Evolutionary conservation across 2,888 invertebrate species (phyloP).

Genomic region (Trichopoda pennipes): DNA sequence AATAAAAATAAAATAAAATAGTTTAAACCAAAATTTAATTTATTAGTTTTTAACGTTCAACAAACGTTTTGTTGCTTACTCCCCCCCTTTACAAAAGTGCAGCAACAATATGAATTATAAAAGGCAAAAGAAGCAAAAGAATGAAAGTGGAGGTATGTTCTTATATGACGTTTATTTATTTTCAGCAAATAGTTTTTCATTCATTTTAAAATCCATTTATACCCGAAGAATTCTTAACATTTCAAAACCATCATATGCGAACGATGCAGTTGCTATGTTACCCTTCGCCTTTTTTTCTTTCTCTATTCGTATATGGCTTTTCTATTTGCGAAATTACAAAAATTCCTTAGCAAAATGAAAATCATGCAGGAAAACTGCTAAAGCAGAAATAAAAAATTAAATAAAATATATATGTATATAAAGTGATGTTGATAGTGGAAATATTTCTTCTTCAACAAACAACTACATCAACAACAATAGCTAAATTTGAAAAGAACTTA

Average conservation of each 20-base stretch:
- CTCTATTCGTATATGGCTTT: constrained; percentile 16
- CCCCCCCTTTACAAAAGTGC: constrained; percentile 11
- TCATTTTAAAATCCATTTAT: constrained; percentile 52
- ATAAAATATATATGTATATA: no score
- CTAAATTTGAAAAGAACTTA: constrained; percentile 37
- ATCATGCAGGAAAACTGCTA: constrained; percentile 40
- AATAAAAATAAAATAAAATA: constrained; percentile 25
- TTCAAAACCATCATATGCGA: constrained; percentile 35
- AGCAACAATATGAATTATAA: constrained; percentile 5
- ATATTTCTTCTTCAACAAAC: constrained; percentile 16
- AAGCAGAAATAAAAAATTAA: background rate
- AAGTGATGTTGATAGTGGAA: constrained; percentile 7
- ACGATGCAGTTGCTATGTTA: constrained; percentile 56
- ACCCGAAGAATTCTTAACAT: constrained; percentile 34
- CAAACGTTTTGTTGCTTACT: constrained; percentile 19
- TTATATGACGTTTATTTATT: constrained; percentile 10
- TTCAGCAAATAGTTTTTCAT: constrained; percentile 27
- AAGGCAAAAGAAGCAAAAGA: background rate
- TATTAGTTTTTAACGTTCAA: constrained; percentile 59
- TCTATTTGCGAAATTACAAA: constrained; percentile 46
- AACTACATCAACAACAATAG: constrained; percentile 31
- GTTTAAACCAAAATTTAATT: constrained; percentile 56
- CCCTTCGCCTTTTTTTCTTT: constrained; percentile 23
- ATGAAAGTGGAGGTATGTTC: constrained; percentile 15
- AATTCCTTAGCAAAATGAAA: constrained; percentile 43